Evolutionary conservation across 1,140 invertebrate genomes (phyloP).

Genomic region (Propsilocerus akamusi): DNA sequence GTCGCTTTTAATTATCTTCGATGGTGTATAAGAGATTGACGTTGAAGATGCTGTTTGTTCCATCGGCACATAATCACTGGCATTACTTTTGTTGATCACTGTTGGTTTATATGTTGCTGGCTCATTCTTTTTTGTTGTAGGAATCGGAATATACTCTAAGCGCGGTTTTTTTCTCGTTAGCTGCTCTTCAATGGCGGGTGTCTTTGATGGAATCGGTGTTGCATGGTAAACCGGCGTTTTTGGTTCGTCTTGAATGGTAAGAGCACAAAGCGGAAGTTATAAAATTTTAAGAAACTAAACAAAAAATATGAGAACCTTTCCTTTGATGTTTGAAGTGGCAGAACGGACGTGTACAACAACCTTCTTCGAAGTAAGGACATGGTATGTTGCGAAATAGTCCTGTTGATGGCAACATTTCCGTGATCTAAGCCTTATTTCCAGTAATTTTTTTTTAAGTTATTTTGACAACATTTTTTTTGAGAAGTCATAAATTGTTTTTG

Average conservation of each 20-base stretch:
- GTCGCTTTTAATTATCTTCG: background rate
- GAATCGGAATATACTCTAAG: conserved; percentile 12
- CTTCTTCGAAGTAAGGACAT: conserved; percentile 67
- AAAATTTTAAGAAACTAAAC: conserved; percentile 6
- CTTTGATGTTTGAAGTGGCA: conserved; percentile 74
- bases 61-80: background rate
- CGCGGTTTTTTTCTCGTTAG: background rate
- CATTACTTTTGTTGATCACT: conserved; percentile 10
- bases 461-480: background rate
- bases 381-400: conserved; percentile 65
- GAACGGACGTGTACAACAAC: conserved; percentile 63
- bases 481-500: background rate
- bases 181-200: background rate
- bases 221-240: conserved; percentile 27
- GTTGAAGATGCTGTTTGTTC: background rate
- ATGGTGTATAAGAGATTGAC: background rate
- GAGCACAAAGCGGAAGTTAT: conserved; percentile 5
- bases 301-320: conserved; percentile 29
- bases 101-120: conserved; percentile 23
- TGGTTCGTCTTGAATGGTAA: conserved; percentile 6
- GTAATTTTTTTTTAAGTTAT: background rate
- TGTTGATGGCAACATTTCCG: conserved; percentile 62
- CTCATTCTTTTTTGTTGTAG: conserved; percentile 18
- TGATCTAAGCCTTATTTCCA: background rate
- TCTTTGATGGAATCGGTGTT: conserved; percentile 17